phyloP scores from a whole-genome alignment of 2,113 vertebrate genomes.

The Anhinga rufa region DNA sequence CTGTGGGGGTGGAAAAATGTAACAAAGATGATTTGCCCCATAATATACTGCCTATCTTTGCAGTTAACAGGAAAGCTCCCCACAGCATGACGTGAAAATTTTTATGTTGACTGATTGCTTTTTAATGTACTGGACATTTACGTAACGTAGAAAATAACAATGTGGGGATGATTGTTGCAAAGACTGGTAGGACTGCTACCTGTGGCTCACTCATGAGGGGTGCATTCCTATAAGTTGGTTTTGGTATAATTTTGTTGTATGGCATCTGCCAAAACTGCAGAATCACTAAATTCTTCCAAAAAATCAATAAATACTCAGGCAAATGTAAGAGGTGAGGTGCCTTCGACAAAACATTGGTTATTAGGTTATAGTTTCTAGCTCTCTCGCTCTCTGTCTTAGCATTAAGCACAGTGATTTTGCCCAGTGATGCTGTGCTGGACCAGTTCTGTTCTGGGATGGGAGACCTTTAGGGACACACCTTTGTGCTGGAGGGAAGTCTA shows the following conservation, averaged over 20 bases:
- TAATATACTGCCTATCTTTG: neutral
- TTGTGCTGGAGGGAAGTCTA: neutral
- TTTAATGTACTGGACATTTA: neutral
- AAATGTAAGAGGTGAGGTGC: neutral
- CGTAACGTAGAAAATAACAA: neutral
- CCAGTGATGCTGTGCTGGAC: neutral
- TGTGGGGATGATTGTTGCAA: neutral
- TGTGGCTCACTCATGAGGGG: neutral
- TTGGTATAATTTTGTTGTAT: neutral
- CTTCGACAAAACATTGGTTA: neutral
- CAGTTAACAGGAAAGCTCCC: neutral
- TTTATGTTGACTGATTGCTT: slow-evolving; percentile 5
- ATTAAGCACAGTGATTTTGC: neutral
- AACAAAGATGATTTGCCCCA: neutral
- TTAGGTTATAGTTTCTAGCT: neutral
- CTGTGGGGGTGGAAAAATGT: neutral
- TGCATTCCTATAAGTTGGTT: neutral
- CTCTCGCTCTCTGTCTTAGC: neutral
- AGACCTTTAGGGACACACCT: neutral
- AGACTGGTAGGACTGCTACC: neutral
- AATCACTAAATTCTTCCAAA: neutral
- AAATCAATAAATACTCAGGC: neutral
- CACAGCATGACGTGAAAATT: neutral
- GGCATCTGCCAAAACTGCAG: neutral
- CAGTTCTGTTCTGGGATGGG: neutral